Evolutionary conservation across 2,888 invertebrate genomes (phyloP), one percentile per base, ranked within the genome.

Genomic region (Harpalus rufipes): DNA sequence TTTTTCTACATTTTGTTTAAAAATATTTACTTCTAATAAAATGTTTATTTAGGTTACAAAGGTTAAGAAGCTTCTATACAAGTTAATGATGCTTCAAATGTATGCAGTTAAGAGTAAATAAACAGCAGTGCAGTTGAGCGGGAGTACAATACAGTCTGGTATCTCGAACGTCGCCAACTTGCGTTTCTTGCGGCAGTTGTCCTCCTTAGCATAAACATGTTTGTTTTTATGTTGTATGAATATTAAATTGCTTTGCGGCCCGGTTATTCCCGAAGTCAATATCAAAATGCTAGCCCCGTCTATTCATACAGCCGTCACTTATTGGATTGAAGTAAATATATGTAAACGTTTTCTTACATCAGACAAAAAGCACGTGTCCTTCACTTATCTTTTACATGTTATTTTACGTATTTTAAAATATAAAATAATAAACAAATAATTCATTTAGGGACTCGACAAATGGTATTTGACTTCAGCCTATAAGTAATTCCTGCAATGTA

Each of bases 191-290:
- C 10, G n/a, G 14, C 58, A 12, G 58, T 61, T 63, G 76, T 84
- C 21, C 78, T 84, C 44, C 63, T 84, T 84, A 84, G 84, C 78
- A 84, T 84, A 84, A 84, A 78, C 76, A 84, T 84, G 76, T 84
- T 84, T 76, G 78, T 84, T 78, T 84, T 84, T 78, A 63, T 84
- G 84, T 84, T 84, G 84, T 84, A 84, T 84, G 84, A 84, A 84
- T 84, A 84, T 84, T 84, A 84, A 84, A 84, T 84, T 83, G 72
- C 83, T 41, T 74, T 74, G 72, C 41, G 25, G 68, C 81, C 63
- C 61, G 74, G 72, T 74, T 83, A 83, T 74, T 39, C 74, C 61
- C 6, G 59, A 56, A 83, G 83, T 83, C 83, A 74, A 83, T 83
- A 83, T 58, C 58, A 83, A 74, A 74, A 83, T 39, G 59, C 59